Evolutionary conservation across 2,797 vertebrate species (phyloP).

Genomic region (Onychomys arenicola): DNA sequence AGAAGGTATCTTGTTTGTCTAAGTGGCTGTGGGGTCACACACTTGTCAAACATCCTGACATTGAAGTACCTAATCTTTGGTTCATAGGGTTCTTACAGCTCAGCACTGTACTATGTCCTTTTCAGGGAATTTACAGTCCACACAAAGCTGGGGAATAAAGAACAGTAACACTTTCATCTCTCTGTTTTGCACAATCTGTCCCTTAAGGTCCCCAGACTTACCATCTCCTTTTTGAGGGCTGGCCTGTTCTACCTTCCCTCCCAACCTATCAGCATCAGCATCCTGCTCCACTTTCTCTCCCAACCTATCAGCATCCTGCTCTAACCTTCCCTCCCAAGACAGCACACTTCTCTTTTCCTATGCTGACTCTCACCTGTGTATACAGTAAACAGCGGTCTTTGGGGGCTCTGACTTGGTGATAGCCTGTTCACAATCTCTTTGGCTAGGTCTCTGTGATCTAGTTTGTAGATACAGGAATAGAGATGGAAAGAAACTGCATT

Average conservation of each 20-base stretch:
- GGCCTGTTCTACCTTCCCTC: background rate
- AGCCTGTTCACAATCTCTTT: background rate
- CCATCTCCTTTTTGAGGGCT: background rate
- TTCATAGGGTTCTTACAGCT: conserved; percentile 4
- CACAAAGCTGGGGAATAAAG: conserved; percentile 15
- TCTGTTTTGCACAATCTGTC: conserved; percentile 21
- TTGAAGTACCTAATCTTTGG: background rate
- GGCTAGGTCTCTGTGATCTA: conserved; percentile 9
- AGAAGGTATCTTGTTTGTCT: conserved; percentile 41
- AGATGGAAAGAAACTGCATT: conserved; percentile 45
- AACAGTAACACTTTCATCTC: conserved; percentile 34
- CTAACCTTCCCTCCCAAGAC: background rate
- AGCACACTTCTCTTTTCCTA: conserved; percentile 1
- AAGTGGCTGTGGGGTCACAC: conserved; percentile 28
- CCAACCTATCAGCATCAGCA: too few species aligned
- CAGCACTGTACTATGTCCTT: background rate
- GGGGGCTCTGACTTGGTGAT: background rate
- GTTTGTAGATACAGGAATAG: conserved; percentile 33
- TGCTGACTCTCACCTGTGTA: background rate
- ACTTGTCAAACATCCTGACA: background rate
- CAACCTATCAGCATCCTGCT: too few species aligned
- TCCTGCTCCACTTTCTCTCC: background rate
- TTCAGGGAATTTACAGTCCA: conserved; percentile 54
- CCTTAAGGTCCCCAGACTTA: background rate
- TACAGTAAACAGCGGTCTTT: background rate